Evolutionary conservation across 23 tunicate genomes (phyloP), one percentile per base, ranked within the genome.

Genomic region (Clavelina lepadiformis): DNA sequence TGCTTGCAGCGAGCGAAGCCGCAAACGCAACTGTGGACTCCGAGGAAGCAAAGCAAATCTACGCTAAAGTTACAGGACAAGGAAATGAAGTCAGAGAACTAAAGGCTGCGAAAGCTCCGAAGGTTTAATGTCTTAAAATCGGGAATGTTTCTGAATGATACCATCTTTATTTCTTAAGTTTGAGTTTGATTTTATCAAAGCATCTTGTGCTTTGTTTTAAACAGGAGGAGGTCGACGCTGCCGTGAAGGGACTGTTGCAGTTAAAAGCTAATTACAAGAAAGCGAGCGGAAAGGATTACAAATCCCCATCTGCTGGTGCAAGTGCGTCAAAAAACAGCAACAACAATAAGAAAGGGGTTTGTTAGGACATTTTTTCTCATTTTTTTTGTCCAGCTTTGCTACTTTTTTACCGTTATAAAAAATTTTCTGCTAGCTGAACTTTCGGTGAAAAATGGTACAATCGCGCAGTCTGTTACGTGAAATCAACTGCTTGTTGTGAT

Each of bases 61-160:
- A 65, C 54, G 76, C 78, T 20, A 75, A 74, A 84, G 88, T 84
- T 18, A 62, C 88, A 5, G 78, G 63, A 0, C 95, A 86, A 55
- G 99, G 99, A 2, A 35, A 34, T 38, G 51, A 55, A 31, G 99
- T 94, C 28, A 84, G 99, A 32, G 77, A 86, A 55, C 65, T 94
- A 53, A 94, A 94, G 61, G 8, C 91, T n/a, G 60, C 74, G 28
- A 80, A 85, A 68, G 99, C 99, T 38, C 79, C 53, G 13, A 85
- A 86, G 68, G 97, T 89, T 3, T n/a, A n/a, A n/a, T n/a, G 70
- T 61, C 15, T 11, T n/a, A 8, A n/a, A n/a, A n/a, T n/a, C n/a
- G n/a, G n/a, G n/a, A n/a, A n/a, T n/a, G n/a, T n/a, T n/a, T n/a
- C n/a, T n/a, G n/a, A n/a, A n/a, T n/a, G n/a, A n/a, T n/a, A n/a